These are phyloP conservation scores for Clarias gariepinus DNA, from an alignment of 2,113 vertebrate species.

Conservation along the genomic window DNA sequence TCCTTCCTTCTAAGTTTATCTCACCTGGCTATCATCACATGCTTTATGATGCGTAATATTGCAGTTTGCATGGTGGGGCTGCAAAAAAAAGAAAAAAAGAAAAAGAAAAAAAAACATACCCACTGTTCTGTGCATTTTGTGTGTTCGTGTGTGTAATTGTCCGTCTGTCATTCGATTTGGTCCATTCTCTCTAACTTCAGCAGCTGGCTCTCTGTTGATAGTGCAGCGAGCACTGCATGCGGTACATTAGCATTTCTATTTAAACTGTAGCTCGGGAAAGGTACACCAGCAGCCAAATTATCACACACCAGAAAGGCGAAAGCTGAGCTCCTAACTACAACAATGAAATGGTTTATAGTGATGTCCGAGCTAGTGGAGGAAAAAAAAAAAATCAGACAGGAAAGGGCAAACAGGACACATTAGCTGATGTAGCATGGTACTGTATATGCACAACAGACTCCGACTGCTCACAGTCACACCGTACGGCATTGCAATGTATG, in stretches of 20 bases:
- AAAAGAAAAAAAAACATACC: slow-evolving; percentile 9
- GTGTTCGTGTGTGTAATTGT: slow-evolving; percentile 66
- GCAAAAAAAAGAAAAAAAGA: background rate
- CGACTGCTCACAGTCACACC: background rate
- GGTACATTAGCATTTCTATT: slow-evolving; percentile 74
- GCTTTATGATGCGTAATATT: slow-evolving; percentile 20
- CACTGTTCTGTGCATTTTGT: slow-evolving; percentile 54
- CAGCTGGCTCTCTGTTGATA: slow-evolving; percentile 73
- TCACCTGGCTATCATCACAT: slow-evolving; percentile 27
- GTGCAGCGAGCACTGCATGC: slow-evolving; percentile 65
- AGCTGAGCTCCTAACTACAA: slow-evolving; percentile 50
- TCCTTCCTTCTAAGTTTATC: slow-evolving; percentile 28
- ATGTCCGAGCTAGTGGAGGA: slow-evolving; percentile 41
- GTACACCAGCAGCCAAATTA: slow-evolving; percentile 69
- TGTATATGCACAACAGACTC: background rate
- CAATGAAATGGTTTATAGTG: slow-evolving; percentile 45
- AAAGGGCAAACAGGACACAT: slow-evolving; percentile 17
- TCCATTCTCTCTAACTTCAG: slow-evolving; percentile 60
- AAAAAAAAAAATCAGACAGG: background rate
- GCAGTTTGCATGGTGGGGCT: background rate
- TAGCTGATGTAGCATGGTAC: background rate
- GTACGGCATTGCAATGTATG: slow-evolving; percentile 7
- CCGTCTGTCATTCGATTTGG: slow-evolving; percentile 66
- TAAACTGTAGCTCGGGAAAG: slow-evolving; percentile 63
- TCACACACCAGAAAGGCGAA: slow-evolving; percentile 60